phyloP scores from a whole-genome alignment of 1,140 invertebrate genomes.

The Vollenhovia emeryi region DNA sequence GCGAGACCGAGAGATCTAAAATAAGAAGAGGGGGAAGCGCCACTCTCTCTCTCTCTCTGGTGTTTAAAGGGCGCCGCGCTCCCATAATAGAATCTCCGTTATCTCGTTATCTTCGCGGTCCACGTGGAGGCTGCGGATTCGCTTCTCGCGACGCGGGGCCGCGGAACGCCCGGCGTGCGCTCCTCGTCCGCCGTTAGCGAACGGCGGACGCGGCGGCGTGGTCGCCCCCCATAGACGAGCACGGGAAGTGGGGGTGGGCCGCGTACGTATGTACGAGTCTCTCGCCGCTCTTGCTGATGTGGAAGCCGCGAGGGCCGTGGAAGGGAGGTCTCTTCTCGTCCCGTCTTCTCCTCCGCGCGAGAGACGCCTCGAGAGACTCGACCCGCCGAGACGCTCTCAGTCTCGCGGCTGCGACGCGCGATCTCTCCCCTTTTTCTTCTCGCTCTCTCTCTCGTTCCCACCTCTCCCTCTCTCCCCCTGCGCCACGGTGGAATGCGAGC shows the following conservation, averaged over 20 bases:
- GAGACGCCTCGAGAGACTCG: background rate
- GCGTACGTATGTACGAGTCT: slow-evolving; percentile 5
- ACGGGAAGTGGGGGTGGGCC: slow-evolving; percentile 15
- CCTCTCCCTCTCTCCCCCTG: background rate
- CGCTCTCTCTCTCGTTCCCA: background rate
- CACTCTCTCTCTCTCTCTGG: no score
- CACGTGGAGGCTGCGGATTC: slow-evolving; percentile 47
- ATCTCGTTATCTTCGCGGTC: background rate
- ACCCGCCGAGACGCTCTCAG: no score
- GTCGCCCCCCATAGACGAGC: background rate
- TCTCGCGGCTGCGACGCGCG: no score
- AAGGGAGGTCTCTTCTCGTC: background rate
- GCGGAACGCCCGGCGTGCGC: slow-evolving; percentile 3
- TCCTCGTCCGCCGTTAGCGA: slow-evolving; percentile 4
- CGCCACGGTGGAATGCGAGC: slow-evolving; percentile 54
- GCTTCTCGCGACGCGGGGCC: background rate
- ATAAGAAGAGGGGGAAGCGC: background rate
- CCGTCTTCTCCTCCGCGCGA: background rate
- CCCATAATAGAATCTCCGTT: background rate
- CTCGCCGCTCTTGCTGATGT: slow-evolving; percentile 37
- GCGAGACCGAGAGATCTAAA: background rate
- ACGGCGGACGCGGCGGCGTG: background rate
- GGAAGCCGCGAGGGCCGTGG: background rate
- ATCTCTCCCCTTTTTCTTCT: background rate
- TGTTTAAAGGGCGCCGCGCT: background rate